Percentiles rank a stretch among this genome's conserved stretches.
Evolutionary conservation across 2,888 invertebrate genomes (phyloP).

Genomic region (Onthophagus sagittarius): DNA sequence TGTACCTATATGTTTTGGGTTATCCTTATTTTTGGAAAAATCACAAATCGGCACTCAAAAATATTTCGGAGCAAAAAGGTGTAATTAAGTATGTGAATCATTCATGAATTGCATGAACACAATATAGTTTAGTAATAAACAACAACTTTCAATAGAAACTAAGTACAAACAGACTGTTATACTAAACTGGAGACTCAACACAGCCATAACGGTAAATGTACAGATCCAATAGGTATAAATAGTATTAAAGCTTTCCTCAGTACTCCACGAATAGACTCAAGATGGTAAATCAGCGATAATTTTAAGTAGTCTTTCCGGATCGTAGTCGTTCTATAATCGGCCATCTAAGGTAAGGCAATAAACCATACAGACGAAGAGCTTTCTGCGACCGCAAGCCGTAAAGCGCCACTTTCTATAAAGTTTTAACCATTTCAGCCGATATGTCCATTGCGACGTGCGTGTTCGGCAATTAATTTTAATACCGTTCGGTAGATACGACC

Average conservation of each 20-base stretch:
- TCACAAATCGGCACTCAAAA: no score
- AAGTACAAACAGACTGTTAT: no score
- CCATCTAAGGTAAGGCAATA: slow-evolving; percentile 1
- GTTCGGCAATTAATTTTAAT: slow-evolving; percentile 8
- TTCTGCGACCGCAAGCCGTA: slow-evolving; percentile 3
- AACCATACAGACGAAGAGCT: background rate
- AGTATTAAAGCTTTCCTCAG: background rate
- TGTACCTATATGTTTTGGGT: no score
- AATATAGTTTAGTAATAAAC: no score
- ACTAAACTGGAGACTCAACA: no score
- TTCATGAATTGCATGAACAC: no score
- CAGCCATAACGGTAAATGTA: background rate
- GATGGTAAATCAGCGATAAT: background rate
- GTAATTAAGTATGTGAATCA: no score
- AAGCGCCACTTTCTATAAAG: slow-evolving; percentile 2
- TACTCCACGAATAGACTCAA: background rate
- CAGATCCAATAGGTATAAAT: background rate
- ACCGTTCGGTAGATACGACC: background rate
- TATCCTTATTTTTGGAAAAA: no score
- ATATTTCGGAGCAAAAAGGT: no score
- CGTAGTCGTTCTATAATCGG: background rate
- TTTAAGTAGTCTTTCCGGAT: background rate
- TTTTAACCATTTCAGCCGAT: background rate
- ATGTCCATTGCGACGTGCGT: background rate
- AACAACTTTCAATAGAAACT: no score